Evolutionary conservation across 2,888 invertebrate species (phyloP), one percentile per base, ranked within the genome.

Genomic region (Cephus pulcher): DNA sequence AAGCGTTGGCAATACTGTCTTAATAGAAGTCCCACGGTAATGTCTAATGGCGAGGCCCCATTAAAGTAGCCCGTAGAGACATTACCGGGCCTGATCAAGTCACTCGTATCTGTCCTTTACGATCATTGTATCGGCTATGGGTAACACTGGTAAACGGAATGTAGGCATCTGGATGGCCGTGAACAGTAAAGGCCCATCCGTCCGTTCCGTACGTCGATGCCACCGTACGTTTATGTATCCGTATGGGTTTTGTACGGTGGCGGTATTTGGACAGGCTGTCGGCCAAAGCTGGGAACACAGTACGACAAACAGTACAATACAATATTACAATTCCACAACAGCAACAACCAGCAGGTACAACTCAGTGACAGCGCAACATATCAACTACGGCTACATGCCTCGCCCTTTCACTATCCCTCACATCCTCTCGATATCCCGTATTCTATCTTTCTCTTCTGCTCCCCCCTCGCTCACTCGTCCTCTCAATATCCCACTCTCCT

Each of bases 241-340:
- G 40, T 56, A 56, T 23, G 84, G 76, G 82, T 82, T 84, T 83
- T 84, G 82, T 85, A 84, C 86, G 85, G 86, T 87, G 85, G 86
- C 87, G 86, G 86, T 89, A 88, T 90, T 89, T 89, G 87, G 89
- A 89, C 88, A 89, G 88, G 84, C 88, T 88, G 88, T 88, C 88
- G 88, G 82, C 84, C 81, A 69, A 79, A 82, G 78, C 84, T 79
- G 82, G 84, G 85, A 86, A 85, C 87, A 86, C 81, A 86, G 84
- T 82, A 83, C 87, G 80, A 84, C 86, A 86, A 88, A 88, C 87
- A 88, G 86, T 86, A 88, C 86, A 87, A 89, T 88, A 87, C 87
- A 84, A 89, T 90, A 90, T 89, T 89, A 89, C 87, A 86, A 88
- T 88, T 56, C 86, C 86, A 82, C 86, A 86, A 87, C 84, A 82